Evolutionary conservation across 1,140 invertebrate genomes (phyloP).

Genomic region (Dinothrombium tinctorium): DNA sequence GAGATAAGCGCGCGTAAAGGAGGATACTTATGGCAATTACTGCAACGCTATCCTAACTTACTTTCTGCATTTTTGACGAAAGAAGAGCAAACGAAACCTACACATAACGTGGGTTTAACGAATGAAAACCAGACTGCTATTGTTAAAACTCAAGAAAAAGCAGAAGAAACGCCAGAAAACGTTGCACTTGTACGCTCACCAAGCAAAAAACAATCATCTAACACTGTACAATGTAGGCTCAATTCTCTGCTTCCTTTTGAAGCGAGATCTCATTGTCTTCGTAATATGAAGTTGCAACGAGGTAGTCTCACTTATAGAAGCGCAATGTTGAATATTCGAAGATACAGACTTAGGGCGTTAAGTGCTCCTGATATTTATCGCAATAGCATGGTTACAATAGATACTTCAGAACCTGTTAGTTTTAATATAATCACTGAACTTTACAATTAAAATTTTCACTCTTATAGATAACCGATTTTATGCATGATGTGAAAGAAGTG

Average conservation of each 20-base stretch:
- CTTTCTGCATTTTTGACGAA: too few relatives aligned
- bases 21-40: conserved; percentile 14
- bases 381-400: conserved; percentile 63
- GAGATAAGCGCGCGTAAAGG: conserved; percentile 15
- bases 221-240: too few relatives aligned
- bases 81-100: too few relatives aligned
- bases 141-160: too few relatives aligned
- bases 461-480: neutral
- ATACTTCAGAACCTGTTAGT: conserved; percentile 16
- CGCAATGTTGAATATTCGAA: conserved; percentile 45
- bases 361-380: conserved; percentile 71
- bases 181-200: too few relatives aligned
- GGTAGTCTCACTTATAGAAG: conserved; percentile 43
- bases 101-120: too few relatives aligned
- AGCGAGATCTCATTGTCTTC: too few relatives aligned
- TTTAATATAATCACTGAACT: neutral
- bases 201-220: too few relatives aligned
- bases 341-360: conserved; percentile 54
- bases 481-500: conserved; percentile 40
- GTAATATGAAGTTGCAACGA: too few relatives aligned
- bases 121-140: too few relatives aligned
- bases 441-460: neutral
- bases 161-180: too few relatives aligned
- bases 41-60: conserved; percentile 15
- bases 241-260: too few relatives aligned